Base-by-base conservation (phyloP, 2,888 invertebrate species). In the Diploptera punctata region DNA sequence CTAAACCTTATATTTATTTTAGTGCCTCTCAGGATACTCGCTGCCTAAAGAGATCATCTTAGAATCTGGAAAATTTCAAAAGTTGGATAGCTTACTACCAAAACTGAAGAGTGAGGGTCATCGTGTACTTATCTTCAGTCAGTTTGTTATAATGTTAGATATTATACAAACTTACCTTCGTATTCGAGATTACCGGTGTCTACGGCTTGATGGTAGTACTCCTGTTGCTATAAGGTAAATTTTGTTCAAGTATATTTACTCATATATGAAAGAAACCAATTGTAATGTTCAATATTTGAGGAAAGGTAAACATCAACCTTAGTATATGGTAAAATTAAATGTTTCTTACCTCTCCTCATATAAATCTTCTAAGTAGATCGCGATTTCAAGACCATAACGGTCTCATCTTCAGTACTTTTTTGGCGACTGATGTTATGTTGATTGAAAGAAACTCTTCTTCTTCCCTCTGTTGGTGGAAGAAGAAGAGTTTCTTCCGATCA, bases 121-220 rank as follows among this genome's bases (percentile, higher is more conserved):
- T 81, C 87, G 97, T 18, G 94, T 97, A 75, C 85, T 99, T 73
- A 87, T 99, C 77, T 99, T 99, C 86, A 97, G 96, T 81, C 99
- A 99, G 86, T 99, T 98, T 84, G 94, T 95, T 38, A 95, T 97
- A 88, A 90, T 99, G 88, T 86, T 99, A 81, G 97, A 99, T 83
- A 89, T 99, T 76, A 83, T 99, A 77, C 96, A 98, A 83, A 92
- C 92, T 60, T 99, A 94, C 85, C 85, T 98, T 78, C 84, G 86
- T n/a, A 85, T 93, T 69, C 87, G 91, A 52, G 87, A 88, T 0
- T 86, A 94, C 81, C 87, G 88, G 16, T 98, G 90, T 82, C 83
- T 95, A 75, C 87, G 98, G 62, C 85, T 99, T 18, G 98, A 99
- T 81, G 98, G 98, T 1, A 89, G 89, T 76, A 98, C 98, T 0